phyloP scores from a whole-genome alignment of 1,140 invertebrate genomes.

The Saccostrea echinata region DNA sequence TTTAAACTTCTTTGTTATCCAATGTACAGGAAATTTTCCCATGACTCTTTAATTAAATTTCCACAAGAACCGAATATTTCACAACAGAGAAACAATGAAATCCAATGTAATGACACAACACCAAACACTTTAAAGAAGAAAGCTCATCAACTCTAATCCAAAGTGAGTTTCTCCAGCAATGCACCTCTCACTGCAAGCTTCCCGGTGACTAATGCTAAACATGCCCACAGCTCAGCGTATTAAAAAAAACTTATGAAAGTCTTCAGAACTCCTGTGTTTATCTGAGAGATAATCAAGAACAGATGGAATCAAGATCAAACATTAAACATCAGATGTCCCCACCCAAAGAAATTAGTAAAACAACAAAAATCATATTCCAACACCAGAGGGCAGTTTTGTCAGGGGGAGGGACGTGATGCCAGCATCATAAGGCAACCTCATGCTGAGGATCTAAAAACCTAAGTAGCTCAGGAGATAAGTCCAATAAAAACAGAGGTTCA shows the following conservation, averaged over 20 bases:
- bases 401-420: not conserved
- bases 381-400: conserved; percentile 20
- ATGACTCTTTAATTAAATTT: conserved; percentile 8
- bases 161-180: conserved; percentile 6
- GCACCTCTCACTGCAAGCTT: not conserved
- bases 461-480: conserved; percentile 17
- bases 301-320: conserved; percentile 25
- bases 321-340: conserved; percentile 33
- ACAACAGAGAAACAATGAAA: not conserved
- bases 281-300: not conserved
- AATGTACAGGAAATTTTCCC: conserved; percentile 8
- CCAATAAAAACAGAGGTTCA: conserved; percentile 6
- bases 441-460: not conserved
- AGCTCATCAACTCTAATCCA: not conserved
- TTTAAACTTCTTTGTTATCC: conserved; percentile 27
- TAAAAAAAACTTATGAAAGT: conserved; percentile 20
- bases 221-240: not conserved
- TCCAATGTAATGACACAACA: not conserved
- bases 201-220: conserved; percentile 14
- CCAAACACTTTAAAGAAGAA: not conserved
- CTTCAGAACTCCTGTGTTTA: not conserved
- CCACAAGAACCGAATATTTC: not conserved
- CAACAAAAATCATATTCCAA: not conserved
- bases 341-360: conserved; percentile 9
- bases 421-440: not conserved